Base-by-base conservation (phyloP, 2,888 invertebrate species). In the Drosophila kanekoi region DNA sequence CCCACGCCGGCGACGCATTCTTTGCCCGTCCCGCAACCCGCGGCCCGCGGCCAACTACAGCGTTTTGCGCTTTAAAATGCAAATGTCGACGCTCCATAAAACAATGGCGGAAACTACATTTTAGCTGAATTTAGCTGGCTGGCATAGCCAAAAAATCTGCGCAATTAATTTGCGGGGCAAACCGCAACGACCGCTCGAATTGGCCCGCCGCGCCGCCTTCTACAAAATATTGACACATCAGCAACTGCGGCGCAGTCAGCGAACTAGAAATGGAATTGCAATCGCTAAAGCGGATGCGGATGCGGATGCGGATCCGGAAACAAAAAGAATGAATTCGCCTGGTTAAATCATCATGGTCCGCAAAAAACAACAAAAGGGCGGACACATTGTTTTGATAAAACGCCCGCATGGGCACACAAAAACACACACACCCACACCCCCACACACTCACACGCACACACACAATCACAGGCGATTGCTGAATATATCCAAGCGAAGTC, bases 211-310 rank as follows among this genome's bases (percentile, higher is more conserved):
- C 44, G 57, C 51, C 40, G 16, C 45, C 41, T 33, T 56, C 28
- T 52, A 63, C 51, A 64, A 13, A 20, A 77, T 87, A 90, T 90
- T 90, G 91, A 90, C 91, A 90, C 90, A 90, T 90, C 90, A 90
- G 64, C 49, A 61, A 61, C 61, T 65, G 18, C 28, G 47, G 41
- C 33, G 41, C 63, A 79, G 77, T 64, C 83, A 78, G 76, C 79
- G 75, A 80, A 87, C 81, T 87, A 86, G 86, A 86, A 87, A 87
- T 80, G 77, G 72, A 81, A 78, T 77, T 81, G 81, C 75, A 77
- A 79, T 75, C 64, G 70, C 53, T 67, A 77, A 85, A 77, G 75
- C 81, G 71, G 70, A 67, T 60, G 54, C 44, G 64, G 57, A 37
- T 28, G 32, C 40, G 37, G 43, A 64, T 35, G n/a, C 14, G 45